Evolutionary conservation across 2,113 vertebrate genomes (phyloP).

Genomic region (Calidris pugnax): DNA sequence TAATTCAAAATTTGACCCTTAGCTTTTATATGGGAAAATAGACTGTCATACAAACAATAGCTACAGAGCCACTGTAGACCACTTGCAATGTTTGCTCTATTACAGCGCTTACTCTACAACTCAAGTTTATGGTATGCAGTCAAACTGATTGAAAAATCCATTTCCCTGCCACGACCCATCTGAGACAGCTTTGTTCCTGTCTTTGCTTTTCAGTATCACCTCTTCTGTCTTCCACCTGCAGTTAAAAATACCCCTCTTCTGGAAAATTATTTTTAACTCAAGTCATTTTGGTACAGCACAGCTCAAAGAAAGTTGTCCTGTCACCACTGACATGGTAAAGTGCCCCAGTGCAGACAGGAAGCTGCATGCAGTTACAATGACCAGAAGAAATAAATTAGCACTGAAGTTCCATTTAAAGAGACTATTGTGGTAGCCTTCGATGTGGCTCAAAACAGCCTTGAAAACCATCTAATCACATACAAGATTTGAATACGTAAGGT

Average conservation of each 20-base stretch:
- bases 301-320: background rate
- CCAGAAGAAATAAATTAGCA: background rate
- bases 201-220: background rate
- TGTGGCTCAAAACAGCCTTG: background rate
- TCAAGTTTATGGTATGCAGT: background rate
- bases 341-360: background rate
- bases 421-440: background rate
- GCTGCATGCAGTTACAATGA: background rate
- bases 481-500: background rate
- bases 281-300: background rate
- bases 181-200: background rate
- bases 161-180: background rate
- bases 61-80: background rate
- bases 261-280: background rate
- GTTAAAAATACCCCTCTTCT: background rate
- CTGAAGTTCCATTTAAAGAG: background rate
- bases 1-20: background rate
- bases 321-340: background rate
- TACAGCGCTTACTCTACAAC: background rate
- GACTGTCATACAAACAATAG: background rate
- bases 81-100: background rate
- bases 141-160: background rate
- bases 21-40: background rate
- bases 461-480: background rate
- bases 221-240: background rate